Conservation (phyloP, 1,140 invertebrate genomes). For the Helicoverpa armigera region DNA sequence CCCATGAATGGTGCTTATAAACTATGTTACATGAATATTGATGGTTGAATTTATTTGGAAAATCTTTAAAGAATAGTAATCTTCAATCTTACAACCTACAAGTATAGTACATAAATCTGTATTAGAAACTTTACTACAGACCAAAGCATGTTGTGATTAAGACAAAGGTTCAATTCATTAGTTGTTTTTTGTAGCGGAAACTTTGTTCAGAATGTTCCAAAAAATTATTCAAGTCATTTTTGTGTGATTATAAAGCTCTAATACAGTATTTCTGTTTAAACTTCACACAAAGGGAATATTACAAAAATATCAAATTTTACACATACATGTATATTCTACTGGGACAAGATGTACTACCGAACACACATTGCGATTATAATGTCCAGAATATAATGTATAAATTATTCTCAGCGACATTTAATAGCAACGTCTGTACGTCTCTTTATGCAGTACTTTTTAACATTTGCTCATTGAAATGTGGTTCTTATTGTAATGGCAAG, state of each 20-base stretch:
- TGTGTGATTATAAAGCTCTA: background rate
- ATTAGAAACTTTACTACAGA: background rate
- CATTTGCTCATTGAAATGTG: slow-evolving; percentile 12
- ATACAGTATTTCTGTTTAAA: slow-evolving; percentile 10
- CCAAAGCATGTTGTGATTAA: too few species aligned
- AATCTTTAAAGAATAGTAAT: slow-evolving; percentile 33
- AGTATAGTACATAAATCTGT: slow-evolving; percentile 22
- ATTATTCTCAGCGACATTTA: slow-evolving; percentile 24
- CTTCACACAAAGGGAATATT: slow-evolving; percentile 38
- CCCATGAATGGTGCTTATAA: slow-evolving; percentile 32
- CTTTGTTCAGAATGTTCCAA: too few species aligned
- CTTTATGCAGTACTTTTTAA: slow-evolving; percentile 6
- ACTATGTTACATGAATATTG: slow-evolving; percentile 48
- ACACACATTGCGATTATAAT: background rate
- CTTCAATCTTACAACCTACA: slow-evolving; percentile 35
- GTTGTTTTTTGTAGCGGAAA: too few species aligned
- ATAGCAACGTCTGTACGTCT: slow-evolving; percentile 13
- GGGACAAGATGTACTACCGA: slow-evolving; percentile 25
- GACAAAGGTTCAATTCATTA: too few species aligned
- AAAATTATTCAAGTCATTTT: too few species aligned
- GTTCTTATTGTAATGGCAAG: background rate
- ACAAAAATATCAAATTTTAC: slow-evolving; percentile 47
- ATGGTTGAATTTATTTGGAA: slow-evolving; percentile 35
- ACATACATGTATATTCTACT: slow-evolving; percentile 38
- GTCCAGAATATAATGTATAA: background rate